These are phyloP conservation scores for Chrysopa pallens DNA, from an alignment of 1,140 invertebrate genomes.

Conservation along the genomic window DNA sequence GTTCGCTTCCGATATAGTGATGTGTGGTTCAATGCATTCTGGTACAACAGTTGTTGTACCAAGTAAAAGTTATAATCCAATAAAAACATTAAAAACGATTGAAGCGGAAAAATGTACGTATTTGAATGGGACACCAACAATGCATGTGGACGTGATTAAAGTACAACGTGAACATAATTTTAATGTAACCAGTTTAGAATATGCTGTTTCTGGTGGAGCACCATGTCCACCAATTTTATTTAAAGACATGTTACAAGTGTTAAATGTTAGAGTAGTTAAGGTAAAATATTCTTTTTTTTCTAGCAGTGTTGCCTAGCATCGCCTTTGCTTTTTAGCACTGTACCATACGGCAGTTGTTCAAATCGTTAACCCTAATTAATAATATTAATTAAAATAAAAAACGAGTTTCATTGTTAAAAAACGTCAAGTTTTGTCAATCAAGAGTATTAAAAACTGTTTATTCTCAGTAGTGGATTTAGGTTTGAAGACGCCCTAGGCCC, in stretches of 20 bases:
- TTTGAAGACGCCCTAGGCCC: too few relatives aligned
- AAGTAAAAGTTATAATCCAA: slow-evolving; percentile 44
- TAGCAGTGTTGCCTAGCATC: too few relatives aligned
- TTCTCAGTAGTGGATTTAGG: too few relatives aligned
- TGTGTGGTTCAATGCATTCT: slow-evolving; percentile 36
- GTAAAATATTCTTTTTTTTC: slow-evolving; percentile 19
- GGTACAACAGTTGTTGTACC: slow-evolving; percentile 57
- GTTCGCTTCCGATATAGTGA: slow-evolving; percentile 60
- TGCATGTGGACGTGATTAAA: slow-evolving; percentile 76
- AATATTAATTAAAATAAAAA: slow-evolving; percentile 3
- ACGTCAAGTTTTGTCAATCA: too few relatives aligned
- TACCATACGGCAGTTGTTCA: too few relatives aligned
- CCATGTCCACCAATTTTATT: slow-evolving; percentile 55
- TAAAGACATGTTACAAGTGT: slow-evolving; percentile 33
- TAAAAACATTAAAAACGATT: slow-evolving; percentile 43
- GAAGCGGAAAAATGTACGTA: slow-evolving; percentile 56
- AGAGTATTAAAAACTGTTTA: too few relatives aligned
- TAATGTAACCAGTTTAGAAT: slow-evolving; percentile 26
- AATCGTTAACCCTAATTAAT: too few relatives aligned
- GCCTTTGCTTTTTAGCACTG: too few relatives aligned
- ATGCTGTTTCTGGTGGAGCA: slow-evolving; percentile 57
- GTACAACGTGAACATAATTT: slow-evolving; percentile 27
- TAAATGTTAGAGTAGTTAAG: slow-evolving; percentile 27
- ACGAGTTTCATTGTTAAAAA: too few relatives aligned
- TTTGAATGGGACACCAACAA: slow-evolving; percentile 86